phyloP scores from a whole-genome alignment of 1,140 invertebrate species.

The Cheumatopsyche charites region DNA sequence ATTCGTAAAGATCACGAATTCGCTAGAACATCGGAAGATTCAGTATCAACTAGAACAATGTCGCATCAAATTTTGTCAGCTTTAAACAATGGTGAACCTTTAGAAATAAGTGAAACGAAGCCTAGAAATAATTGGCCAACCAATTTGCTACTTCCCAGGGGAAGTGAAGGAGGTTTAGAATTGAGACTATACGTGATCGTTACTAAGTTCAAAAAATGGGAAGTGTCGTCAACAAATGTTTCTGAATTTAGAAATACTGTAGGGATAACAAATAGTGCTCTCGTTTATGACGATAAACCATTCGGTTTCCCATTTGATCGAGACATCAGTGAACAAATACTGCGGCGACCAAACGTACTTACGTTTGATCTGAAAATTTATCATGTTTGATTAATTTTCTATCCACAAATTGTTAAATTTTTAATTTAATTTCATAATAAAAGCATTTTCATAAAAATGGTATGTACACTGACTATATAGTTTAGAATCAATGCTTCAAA shows the following conservation, averaged over 20 bases:
- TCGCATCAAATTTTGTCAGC: slow-evolving; percentile 58
- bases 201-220: slow-evolving; percentile 51
- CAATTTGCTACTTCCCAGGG: slow-evolving; percentile 65
- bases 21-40: slow-evolving; percentile 58
- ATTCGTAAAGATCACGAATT: slow-evolving; percentile 58
- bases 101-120: slow-evolving; percentile 59
- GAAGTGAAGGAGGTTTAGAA: slow-evolving; percentile 62
- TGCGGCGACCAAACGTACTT: slow-evolving; percentile 67
- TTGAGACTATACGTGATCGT: slow-evolving; percentile 67
- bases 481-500: no score
- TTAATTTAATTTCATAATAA: no score
- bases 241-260: slow-evolving; percentile 50
- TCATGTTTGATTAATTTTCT: slow-evolving; percentile 57
- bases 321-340: slow-evolving; percentile 62
- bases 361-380: slow-evolving; percentile 70
- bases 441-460: no score
- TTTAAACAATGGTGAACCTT: slow-evolving; percentile 55
- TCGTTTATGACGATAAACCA: slow-evolving; percentile 61
- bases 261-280: slow-evolving; percentile 42
- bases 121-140: slow-evolving; percentile 65
- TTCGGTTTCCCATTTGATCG: slow-evolving; percentile 75
- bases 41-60: slow-evolving; percentile 58
- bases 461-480: no score
- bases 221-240: not conserved
- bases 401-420: no score